Base-by-base conservation (phyloP, 1,140 invertebrate species). In the Ooceraea biroi region DNA sequence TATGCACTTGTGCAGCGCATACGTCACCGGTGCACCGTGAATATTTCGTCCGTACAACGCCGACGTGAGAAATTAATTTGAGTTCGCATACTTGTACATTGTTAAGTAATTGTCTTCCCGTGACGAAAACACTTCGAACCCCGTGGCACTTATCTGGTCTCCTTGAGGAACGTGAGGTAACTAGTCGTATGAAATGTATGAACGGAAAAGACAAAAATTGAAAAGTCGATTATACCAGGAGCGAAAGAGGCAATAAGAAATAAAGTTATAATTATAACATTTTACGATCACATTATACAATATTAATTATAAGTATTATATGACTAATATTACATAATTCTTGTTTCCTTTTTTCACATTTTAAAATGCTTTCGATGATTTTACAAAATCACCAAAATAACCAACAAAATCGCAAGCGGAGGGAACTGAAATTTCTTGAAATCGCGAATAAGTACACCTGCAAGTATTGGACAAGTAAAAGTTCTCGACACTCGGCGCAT, bases 31-130 rank as follows among this genome's bases (percentile, higher is more conserved):
- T 46, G 48, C n/a, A 44, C 36, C 76, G 27, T 30, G 73, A 69
- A 80, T 80, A 69, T 57, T 69, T 80, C 50, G 36, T 57, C 63
- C 19, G n/a, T 46, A 19, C n/a, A n/a, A 0, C 48, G 50, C 36
- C 63, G 25, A 69, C 65, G 57, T 41, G 50, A 80, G 63, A 80
- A 69, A 69, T 80, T 69, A 57, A 78, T 78, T 78, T 78, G 61
- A 17, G 48, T 44, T n/a, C 8, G n/a, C 50, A 30, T 57, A n/a
- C n/a, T n/a, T n/a, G n/a, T n/a, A 22, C 36, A 46, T 69, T 52
- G 46, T 69, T 80, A 80, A 66, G 52, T 50, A 69, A 69, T 78
- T 25, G 30, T 44, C 68, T 25, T 11, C 14, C 11, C 11, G 22
- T 19, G 41, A 78, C 48, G 46, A 44, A 14, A 68, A 57, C 14